Evolutionary conservation across 2,113 vertebrate species (phyloP).

Genomic region (Syngnathus typhle): DNA sequence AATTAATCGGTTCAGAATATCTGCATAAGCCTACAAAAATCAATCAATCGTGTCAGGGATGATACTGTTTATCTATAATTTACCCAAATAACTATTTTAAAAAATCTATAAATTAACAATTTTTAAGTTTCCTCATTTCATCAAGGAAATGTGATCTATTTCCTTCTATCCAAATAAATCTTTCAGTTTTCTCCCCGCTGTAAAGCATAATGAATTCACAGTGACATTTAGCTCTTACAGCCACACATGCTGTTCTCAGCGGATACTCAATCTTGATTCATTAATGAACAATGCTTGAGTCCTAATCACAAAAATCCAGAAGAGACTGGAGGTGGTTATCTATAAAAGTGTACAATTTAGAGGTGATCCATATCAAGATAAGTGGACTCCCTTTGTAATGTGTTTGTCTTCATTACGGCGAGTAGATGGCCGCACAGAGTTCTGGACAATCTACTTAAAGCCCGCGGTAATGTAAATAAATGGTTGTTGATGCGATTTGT

Average conservation of each 20-base stretch:
- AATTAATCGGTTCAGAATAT: no score
- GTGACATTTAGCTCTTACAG: no score
- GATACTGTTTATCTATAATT: no score
- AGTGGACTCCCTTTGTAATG: not conserved
- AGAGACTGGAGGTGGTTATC: not conserved
- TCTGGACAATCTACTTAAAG: constrained; percentile 10
- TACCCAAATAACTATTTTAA: no score
- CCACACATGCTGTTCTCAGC: not conserved
- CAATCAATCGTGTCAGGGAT: no score
- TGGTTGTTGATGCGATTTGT: constrained; percentile 14
- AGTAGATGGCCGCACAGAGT: not conserved
- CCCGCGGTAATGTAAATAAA: constrained; percentile 13
- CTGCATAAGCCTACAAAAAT: no score
- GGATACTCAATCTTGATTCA: not conserved
- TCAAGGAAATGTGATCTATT: not conserved
- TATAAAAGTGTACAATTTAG: not conserved
- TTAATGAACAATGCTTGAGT: not conserved
- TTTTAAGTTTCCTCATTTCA: not conserved
- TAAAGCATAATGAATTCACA: not conserved
- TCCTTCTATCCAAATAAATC: no score
- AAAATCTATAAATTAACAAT: no score
- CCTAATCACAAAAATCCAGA: not conserved
- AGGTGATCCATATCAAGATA: not conserved
- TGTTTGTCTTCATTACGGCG: constrained; percentile 11
- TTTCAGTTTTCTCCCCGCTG: not conserved